Percentiles rank a stretch among this genome's conserved stretches.
Evolutionary conservation across 2,888 invertebrate species (phyloP).

Genomic region (Chironomus tentans): DNA sequence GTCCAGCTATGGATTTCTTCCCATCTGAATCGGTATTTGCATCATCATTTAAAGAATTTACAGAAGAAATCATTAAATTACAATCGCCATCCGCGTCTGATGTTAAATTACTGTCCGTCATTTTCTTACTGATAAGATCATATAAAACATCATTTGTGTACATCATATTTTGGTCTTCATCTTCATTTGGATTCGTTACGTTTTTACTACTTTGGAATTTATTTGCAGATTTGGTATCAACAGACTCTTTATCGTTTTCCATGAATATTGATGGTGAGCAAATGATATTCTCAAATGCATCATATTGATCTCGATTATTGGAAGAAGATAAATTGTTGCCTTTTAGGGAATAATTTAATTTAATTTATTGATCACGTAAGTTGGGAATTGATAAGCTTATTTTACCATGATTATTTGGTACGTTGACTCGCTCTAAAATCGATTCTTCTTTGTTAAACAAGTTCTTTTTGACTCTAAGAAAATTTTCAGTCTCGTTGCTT

Average conservation of each 20-base stretch:
- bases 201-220: background rate
- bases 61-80: conserved; percentile 9
- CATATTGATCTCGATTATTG: background rate
- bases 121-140: background rate
- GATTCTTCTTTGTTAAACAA: background rate
- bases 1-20: conserved; percentile 1
- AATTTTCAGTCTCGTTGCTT: background rate
- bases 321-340: background rate
- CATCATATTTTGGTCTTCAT: background rate
- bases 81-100: background rate
- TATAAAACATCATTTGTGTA: background rate
- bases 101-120: background rate
- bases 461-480: background rate
- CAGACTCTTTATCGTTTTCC: background rate
- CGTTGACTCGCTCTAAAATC: too few relatives aligned
- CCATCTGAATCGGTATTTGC: background rate
- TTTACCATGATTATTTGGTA: background rate
- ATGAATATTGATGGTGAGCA: background rate
- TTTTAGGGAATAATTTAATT: background rate
- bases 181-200: background rate
- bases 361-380: background rate
- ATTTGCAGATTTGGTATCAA: background rate
- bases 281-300: background rate
- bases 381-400: too few relatives aligned
- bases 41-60: background rate